These are phyloP conservation scores for Andrena chrysosceles DNA, from an alignment of 2,888 invertebrate genomes.

Conservation along the genomic window DNA sequence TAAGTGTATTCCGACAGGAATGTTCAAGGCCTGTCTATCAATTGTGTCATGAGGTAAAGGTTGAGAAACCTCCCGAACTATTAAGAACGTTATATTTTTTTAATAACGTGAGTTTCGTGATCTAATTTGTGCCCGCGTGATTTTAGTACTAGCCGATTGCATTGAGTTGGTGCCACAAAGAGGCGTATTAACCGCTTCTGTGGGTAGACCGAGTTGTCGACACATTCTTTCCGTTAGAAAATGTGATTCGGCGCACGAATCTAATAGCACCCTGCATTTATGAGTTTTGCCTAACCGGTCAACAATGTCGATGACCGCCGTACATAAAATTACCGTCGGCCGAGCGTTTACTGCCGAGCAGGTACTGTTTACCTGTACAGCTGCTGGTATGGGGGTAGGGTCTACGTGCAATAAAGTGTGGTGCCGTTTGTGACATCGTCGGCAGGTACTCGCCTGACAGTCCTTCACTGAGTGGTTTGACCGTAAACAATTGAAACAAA, in stretches of 20 bases:
- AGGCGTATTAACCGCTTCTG: neutral
- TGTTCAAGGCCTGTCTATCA: neutral
- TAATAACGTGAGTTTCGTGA: too few relatives aligned
- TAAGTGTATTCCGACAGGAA: neutral
- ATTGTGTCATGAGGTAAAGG: neutral
- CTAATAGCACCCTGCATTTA: too few relatives aligned
- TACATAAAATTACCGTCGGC: too few relatives aligned
- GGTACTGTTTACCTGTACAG: too few relatives aligned
- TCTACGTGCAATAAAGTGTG: too few relatives aligned
- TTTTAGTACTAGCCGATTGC: neutral
- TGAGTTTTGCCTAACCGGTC: too few relatives aligned
- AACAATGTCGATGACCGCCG: too few relatives aligned
- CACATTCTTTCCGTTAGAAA: neutral
- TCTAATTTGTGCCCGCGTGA: too few relatives aligned
- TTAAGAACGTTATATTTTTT: too few relatives aligned
- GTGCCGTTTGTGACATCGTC: neutral
- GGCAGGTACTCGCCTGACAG: neutral
- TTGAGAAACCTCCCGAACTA: neutral
- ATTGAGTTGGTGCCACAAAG: neutral
- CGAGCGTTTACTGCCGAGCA: too few relatives aligned
- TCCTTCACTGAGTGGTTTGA: neutral
- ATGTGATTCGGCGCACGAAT: neutral
- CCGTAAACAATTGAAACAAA: constrained; percentile 1
- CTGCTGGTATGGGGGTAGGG: too few relatives aligned
- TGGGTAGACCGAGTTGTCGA: neutral